Percentiles rank a stretch among this genome's conserved stretches.
phyloP scores from a whole-genome alignment of 2,113 vertebrate species.

The Hippolais icterina region DNA sequence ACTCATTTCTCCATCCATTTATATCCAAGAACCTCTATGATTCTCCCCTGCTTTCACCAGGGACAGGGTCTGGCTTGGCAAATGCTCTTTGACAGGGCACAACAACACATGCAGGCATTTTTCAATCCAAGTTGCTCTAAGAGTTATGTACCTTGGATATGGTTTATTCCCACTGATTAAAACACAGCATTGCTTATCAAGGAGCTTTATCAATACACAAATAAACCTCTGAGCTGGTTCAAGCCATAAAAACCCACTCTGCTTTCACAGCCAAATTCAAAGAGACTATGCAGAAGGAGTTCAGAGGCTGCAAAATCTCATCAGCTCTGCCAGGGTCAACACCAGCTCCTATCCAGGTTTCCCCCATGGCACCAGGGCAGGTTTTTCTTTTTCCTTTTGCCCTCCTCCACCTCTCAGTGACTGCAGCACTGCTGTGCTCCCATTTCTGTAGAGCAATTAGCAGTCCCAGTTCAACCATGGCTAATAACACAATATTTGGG shows the following conservation, averaged over 20 bases:
- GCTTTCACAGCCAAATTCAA: background rate
- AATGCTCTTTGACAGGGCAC: background rate
- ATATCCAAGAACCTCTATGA: background rate
- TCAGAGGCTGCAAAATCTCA: background rate
- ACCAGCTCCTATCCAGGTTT: background rate
- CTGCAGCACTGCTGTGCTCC: fast-evolving
- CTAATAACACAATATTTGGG: background rate
- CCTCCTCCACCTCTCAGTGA: fast-evolving
- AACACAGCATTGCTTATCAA: background rate
- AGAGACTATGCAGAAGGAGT: background rate
- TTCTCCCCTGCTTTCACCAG: background rate
- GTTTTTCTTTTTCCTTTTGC: background rate
- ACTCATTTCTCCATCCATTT: background rate
- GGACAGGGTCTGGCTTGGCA: background rate
- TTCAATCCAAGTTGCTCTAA: background rate
- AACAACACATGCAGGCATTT: fast-evolving
- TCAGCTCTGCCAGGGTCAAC: background rate
- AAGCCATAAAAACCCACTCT: background rate
- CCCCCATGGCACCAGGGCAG: fast-evolving
- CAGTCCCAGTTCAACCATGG: background rate
- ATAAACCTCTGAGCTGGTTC: background rate
- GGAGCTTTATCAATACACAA: background rate
- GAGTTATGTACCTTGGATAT: background rate
- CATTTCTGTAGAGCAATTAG: background rate
- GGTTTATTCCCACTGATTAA: background rate